phyloP scores from a whole-genome alignment of 2,888 invertebrate species.

The Melinaea marsaeus region DNA sequence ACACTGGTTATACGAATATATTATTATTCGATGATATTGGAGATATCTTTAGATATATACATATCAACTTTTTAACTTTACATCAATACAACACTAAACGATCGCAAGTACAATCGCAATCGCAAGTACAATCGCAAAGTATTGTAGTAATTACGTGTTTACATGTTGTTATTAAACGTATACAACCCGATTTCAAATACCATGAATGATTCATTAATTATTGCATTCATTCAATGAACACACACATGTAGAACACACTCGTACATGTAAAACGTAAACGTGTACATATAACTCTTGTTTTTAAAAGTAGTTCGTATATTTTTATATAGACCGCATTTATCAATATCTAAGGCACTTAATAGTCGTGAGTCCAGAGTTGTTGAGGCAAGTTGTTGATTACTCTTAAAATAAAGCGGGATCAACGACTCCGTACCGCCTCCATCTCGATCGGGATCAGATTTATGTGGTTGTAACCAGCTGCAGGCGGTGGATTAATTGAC shows the following conservation, averaged over 20 bases:
- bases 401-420: slow-evolving; percentile 36
- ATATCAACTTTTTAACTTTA: too few relatives aligned
- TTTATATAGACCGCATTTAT: neutral
- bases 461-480: slow-evolving; percentile 48
- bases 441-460: slow-evolving; percentile 46
- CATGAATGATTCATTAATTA: slow-evolving; percentile 10
- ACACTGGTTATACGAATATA: too few relatives aligned
- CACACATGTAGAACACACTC: neutral
- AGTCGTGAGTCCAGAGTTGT: neutral
- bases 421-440: slow-evolving; percentile 49
- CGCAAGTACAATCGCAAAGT: neutral
- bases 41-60: too few relatives aligned
- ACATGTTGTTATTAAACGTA: neutral
- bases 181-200: neutral
- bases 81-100: too few relatives aligned
- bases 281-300: neutral
- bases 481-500: slow-evolving; percentile 52
- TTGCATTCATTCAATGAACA: slow-evolving; percentile 12
- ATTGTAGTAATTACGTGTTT: neutral
- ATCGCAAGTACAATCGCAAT: too few relatives aligned
- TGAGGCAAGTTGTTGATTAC: slow-evolving; percentile 9
- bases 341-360: slow-evolving; percentile 7
- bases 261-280: neutral
- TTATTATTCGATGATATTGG: too few relatives aligned
- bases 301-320: neutral